Base-by-base conservation (phyloP, 2,113 vertebrate genomes). In the Mastomys coucha region DNA sequence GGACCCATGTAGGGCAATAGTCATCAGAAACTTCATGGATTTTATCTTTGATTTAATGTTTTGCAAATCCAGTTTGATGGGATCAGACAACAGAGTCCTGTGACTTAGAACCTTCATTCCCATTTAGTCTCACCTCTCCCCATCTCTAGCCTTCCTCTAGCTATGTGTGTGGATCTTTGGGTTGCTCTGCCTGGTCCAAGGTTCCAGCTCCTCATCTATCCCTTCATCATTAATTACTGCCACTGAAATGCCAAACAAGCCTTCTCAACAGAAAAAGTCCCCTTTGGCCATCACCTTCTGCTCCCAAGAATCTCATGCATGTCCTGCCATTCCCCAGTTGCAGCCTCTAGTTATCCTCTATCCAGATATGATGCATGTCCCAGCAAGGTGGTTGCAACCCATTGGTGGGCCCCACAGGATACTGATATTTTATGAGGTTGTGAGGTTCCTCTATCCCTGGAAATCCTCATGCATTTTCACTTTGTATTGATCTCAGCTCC, bases 371-470 rank as follows among this genome's bases (percentile, higher is more conserved):
- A 53, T 3, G 17, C 12, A 2, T 72, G n/a, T 70, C 51, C n/a
- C 51, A 14, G 53, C n/a, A 39, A 28, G 0, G 6, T 95, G 36
- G 42, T 33, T 65, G 22, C 5, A 49, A 80, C 4, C 45, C 45
- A 7, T 10, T n/a, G 16, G 42, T 17, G 2, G 12, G 31, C 3
- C 19, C 3, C 2, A 31, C 33, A 53, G 31, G 14, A 11, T 2
- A 0, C 2, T 77, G 7, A 6, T 26, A 4, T 1, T 17, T 0
- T 69, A 7, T 28, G 31, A 19, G 58, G 4, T 1, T 31, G 63
- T 6, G n/a, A 31, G 1, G 28, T 81, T 7, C 28, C 45, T 67
- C 73, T 70, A 5, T 36, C 9, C 26, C 45, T 75, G 39, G 39
- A 7, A 69, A 45, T 13, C 24, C 8, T 45, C 51, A 17, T n/a